phyloP scores from a whole-genome alignment of 1,140 invertebrate genomes.

The Orius laevigatus region DNA sequence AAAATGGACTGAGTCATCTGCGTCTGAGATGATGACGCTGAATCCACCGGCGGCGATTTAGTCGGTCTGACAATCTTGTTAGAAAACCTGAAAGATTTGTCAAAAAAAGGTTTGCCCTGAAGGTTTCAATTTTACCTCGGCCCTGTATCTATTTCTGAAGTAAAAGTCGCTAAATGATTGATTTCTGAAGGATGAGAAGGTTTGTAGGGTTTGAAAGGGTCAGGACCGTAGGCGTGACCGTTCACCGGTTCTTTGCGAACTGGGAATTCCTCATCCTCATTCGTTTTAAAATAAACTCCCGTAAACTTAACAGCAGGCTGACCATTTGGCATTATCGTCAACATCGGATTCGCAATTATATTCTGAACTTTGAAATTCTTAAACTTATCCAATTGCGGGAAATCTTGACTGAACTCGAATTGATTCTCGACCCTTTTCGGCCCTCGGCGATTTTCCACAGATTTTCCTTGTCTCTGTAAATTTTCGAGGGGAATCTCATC shows the following conservation, averaged over 20 bases:
- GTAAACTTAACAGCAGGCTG: conserved; percentile 10
- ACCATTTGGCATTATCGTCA: not conserved
- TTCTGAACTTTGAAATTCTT: no score
- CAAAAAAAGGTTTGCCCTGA: not conserved
- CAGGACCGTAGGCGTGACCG: conserved; percentile 14
- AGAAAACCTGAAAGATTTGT: conserved; percentile 1
- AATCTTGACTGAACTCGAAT: no score
- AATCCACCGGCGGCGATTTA: not conserved
- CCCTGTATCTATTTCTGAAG: not conserved
- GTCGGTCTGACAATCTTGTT: not conserved
- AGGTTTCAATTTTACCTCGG: conserved; percentile 1
- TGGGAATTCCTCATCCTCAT: not conserved
- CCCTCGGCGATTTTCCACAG: no score
- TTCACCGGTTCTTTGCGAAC: conserved; percentile 8
- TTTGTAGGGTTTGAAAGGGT: conserved; percentile 18
- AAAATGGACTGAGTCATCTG: conserved; percentile 3
- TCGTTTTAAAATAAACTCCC: conserved; percentile 9
- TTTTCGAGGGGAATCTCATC: no score
- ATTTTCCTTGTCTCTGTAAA: no score
- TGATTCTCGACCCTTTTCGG: no score
- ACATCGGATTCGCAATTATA: not conserved
- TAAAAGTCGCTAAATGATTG: conserved; percentile 13
- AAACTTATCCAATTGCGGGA: no score
- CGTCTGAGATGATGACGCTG: not conserved
- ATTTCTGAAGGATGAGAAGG: conserved; percentile 18